Conservation (phyloP, 2,888 invertebrate species). For the Amiota mariae region DNA sequence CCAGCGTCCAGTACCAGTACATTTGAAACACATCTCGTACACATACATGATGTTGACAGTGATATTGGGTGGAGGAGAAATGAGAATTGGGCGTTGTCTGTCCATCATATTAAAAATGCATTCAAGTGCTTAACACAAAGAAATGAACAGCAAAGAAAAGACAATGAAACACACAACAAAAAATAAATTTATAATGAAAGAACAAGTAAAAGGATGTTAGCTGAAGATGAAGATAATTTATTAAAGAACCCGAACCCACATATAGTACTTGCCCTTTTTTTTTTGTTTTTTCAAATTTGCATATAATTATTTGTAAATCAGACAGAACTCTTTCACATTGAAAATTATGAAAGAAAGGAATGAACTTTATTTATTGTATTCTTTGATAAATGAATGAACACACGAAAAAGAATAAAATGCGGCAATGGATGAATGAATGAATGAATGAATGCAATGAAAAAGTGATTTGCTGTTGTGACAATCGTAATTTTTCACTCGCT, state of each 20-base stretch:
- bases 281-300: conserved; percentile 50
- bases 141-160: neutral
- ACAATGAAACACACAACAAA: conserved; percentile 12
- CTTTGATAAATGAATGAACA: conserved; percentile 18
- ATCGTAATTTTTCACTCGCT: conserved; percentile 67
- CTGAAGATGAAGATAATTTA: neutral
- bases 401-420: conserved; percentile 2
- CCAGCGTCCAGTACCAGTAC: no score
- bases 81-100: conserved; percentile 11
- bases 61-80: no score
- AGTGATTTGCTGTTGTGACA: conserved; percentile 65
- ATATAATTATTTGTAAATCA: conserved; percentile 64
- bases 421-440: conserved; percentile 28
- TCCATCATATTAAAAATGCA: conserved; percentile 50
- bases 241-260: neutral
- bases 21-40: no score
- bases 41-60: no score
- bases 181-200: conserved; percentile 9
- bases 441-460: conserved; percentile 53
- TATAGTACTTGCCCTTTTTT: neutral
- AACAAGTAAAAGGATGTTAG: neutral
- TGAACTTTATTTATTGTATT: conserved; percentile 31
- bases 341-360: conserved; percentile 28
- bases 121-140: conserved; percentile 15
- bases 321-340: neutral